Evolutionary conservation across 2,113 vertebrate genomes (phyloP).

Genomic region (Donacobius atricapilla): DNA sequence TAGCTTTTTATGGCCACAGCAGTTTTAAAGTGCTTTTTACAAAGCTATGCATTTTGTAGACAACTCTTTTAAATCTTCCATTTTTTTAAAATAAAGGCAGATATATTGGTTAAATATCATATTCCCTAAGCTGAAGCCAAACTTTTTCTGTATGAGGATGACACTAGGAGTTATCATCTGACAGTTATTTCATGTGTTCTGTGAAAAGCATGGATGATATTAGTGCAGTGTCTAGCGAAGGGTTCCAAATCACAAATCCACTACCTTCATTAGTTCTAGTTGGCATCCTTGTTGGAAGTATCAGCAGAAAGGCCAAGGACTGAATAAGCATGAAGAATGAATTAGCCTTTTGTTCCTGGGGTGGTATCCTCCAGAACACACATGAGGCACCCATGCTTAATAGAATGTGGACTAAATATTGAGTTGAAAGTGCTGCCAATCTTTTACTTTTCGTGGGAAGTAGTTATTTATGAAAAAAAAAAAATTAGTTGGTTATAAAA

Average conservation of each 20-base stretch:
- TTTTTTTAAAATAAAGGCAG: background rate
- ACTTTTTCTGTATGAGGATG: background rate
- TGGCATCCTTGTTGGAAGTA: background rate
- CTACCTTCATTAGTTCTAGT: conserved; percentile 21
- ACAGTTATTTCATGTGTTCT: background rate
- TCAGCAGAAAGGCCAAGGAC: background rate
- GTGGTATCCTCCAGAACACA: background rate
- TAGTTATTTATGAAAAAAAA: background rate
- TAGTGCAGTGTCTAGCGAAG: background rate
- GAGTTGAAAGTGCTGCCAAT: background rate
- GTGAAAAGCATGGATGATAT: background rate
- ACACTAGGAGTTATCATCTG: background rate
- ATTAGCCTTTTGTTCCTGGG: background rate
- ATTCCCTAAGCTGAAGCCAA: background rate
- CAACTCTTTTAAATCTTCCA: background rate
- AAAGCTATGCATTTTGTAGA: background rate
- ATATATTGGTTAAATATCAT: background rate
- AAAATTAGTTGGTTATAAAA: background rate
- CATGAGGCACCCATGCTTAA: background rate
- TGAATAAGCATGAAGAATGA: background rate
- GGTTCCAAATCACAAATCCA: background rate
- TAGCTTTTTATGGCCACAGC: background rate
- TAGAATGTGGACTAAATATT: background rate
- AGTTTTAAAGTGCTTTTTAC: background rate
- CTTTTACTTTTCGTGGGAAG: background rate